Evolutionary conservation across 2,888 invertebrate species (phyloP).

Genomic region (Ichneumon xanthorius): DNA sequence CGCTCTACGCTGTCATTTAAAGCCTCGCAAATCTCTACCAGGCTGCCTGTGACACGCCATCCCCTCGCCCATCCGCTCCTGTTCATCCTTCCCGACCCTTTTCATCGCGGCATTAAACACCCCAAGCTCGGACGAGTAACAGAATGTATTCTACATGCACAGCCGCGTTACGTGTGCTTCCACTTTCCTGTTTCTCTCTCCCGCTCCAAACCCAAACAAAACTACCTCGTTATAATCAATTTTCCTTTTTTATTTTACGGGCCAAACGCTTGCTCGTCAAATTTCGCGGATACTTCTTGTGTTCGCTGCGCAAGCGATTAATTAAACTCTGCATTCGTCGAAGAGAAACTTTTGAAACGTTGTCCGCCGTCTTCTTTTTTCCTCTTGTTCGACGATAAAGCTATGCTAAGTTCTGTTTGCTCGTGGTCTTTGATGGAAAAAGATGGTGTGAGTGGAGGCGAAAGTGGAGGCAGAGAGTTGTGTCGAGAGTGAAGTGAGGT

Average conservation of each 20-base stretch:
- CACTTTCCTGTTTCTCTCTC: background rate
- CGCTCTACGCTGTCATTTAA: conserved; percentile 74
- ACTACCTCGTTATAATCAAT: background rate
- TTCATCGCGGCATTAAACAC: conserved; percentile 42
- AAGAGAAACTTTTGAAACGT: background rate
- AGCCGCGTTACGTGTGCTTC: background rate
- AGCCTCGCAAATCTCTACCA: conserved; percentile 74
- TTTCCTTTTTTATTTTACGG: background rate
- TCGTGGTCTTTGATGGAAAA: conserved; percentile 36
- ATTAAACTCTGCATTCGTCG: conserved; percentile 19
- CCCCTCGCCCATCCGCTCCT: conserved; percentile 23
- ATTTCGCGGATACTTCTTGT: background rate
- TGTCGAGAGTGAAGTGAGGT: conserved; percentile 5
- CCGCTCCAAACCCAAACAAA: background rate
- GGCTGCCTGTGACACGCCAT: conserved; percentile 56
- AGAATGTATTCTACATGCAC: conserved; percentile 2
- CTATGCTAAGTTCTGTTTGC: conserved; percentile 68
- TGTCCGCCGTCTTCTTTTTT: background rate
- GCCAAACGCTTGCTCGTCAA: background rate
- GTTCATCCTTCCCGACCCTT: conserved; percentile 32
- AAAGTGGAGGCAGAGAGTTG: conserved; percentile 53
- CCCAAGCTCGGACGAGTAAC: background rate
- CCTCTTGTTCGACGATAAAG: conserved; percentile 55
- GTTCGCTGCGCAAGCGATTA: background rate
- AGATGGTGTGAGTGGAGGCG: conserved; percentile 45